phyloP scores from a whole-genome alignment of 2,888 invertebrate species.

The Incurvaria masculella region DNA sequence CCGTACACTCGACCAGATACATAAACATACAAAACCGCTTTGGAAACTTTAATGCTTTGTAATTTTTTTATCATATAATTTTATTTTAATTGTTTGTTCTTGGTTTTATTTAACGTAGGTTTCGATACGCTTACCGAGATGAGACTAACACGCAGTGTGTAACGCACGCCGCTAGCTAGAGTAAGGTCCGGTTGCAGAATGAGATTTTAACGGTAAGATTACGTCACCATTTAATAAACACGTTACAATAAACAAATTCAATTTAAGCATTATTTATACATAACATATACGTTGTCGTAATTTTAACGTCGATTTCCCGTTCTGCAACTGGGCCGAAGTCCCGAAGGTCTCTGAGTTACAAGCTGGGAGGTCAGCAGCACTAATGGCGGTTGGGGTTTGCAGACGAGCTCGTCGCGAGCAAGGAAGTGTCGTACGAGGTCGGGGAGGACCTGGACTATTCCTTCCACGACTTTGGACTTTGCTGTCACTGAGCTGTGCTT shows the following conservation, averaged over 20 bases:
- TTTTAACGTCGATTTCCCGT: too few relatives aligned
- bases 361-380: too few relatives aligned
- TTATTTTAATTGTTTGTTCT: neutral
- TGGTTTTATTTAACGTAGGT: neutral
- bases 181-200: too few relatives aligned
- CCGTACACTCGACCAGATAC: neutral
- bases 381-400: conserved; percentile 29
- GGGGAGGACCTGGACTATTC: conserved; percentile 91
- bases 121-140: neutral
- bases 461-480: conserved; percentile 66
- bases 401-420: conserved; percentile 83
- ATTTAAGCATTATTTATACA: too few relatives aligned
- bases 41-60: neutral
- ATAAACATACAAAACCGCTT: neutral
- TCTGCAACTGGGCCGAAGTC: too few relatives aligned
- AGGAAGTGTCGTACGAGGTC: conserved; percentile 89
- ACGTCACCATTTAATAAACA: too few relatives aligned
- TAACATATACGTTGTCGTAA: too few relatives aligned
- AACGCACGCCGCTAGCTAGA: too few relatives aligned
- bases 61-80: neutral
- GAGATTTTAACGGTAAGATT: too few relatives aligned
- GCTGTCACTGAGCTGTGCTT: conserved; percentile 36
- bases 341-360: too few relatives aligned
- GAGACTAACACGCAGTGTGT: neutral
- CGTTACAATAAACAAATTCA: too few relatives aligned